Conservation (phyloP, 2,113 vertebrate genomes). For the Rissa tridactyla region DNA sequence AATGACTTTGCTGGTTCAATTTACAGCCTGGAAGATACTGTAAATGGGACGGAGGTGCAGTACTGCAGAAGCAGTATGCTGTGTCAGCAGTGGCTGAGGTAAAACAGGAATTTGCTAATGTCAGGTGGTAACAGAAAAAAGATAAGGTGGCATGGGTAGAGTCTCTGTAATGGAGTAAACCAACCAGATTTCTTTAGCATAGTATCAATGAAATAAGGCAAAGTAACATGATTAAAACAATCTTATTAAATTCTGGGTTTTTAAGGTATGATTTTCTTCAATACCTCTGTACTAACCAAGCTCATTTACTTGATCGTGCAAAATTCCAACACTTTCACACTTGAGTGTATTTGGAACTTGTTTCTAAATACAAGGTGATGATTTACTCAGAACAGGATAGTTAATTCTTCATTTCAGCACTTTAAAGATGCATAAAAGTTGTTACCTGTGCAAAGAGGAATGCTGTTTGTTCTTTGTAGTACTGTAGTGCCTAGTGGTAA, state of each 20-base stretch:
- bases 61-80: neutral
- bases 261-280: neutral
- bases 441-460: neutral
- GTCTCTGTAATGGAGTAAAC: neutral
- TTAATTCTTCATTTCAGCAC: neutral
- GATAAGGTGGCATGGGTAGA: neutral
- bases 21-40: neutral
- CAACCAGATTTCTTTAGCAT: neutral
- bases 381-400: neutral
- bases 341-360: neutral
- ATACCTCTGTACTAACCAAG: neutral
- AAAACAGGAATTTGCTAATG: neutral
- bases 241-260: neutral
- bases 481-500: neutral
- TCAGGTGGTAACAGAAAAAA: neutral
- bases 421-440: neutral
- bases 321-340: neutral
- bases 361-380: neutral
- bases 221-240: neutral
- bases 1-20: neutral
- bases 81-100: neutral
- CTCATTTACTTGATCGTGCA: neutral
- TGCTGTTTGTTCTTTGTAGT: neutral
- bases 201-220: neutral
- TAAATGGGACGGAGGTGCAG: neutral